Conservation (phyloP, 2,113 vertebrate genomes). For the Gobius niger region DNA sequence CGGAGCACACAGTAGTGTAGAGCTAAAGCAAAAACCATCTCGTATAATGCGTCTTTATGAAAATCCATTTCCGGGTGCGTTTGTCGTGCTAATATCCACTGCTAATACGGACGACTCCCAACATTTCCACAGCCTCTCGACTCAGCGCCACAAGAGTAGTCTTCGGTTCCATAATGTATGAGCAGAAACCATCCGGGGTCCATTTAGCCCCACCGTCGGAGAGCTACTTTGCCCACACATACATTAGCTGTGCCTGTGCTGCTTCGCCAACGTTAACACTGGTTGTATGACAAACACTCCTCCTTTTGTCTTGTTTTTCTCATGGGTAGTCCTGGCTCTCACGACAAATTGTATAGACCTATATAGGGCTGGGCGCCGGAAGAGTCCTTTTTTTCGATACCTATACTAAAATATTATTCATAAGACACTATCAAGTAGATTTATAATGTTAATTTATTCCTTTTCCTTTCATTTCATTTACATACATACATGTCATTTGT, state of each 20-base stretch:
- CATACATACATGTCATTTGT: no score
- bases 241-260: slow-evolving; percentile 8
- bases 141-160: slow-evolving; percentile 24
- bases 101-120: slow-evolving; percentile 11
- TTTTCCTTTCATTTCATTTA: no score
- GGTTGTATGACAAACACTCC: not conserved
- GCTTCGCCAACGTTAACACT: not conserved
- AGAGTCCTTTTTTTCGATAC: no score
- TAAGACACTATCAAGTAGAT: no score
- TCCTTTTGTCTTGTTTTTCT: not conserved
- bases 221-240: slow-evolving; percentile 27
- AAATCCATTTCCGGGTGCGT: not conserved
- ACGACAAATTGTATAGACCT: no score
- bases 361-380: no score
- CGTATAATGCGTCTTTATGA: not conserved
- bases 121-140: slow-evolving; percentile 19
- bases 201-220: slow-evolving; percentile 43
- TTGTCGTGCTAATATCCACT: slow-evolving; percentile 1
- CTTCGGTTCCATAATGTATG: slow-evolving; percentile 17
- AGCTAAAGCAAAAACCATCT: not conserved
- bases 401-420: no score
- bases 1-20: not conserved
- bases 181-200: slow-evolving; percentile 27
- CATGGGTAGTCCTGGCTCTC: not conserved
- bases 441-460: no score